phyloP scores from a whole-genome alignment of 2,888 invertebrate genomes.

The Drosophila siamana region DNA sequence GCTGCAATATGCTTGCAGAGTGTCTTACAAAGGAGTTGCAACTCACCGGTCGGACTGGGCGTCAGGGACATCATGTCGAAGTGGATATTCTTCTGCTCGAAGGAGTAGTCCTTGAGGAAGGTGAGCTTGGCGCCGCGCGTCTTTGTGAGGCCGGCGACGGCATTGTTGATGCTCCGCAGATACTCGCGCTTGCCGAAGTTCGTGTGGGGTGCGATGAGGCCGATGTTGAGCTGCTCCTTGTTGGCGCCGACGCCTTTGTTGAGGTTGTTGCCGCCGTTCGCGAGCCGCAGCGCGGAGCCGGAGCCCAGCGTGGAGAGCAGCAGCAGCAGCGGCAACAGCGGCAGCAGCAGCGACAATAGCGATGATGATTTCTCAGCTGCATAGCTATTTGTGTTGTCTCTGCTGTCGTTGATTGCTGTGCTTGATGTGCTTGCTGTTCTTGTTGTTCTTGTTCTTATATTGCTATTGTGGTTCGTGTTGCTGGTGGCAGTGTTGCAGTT shows the following conservation, averaged over 20 bases:
- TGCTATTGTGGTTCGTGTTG: constrained; percentile 58
- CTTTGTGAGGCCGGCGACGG: constrained; percentile 87
- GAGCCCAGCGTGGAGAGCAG: constrained; percentile 37
- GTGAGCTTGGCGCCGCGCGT: constrained; percentile 87
- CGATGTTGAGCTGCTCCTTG: constrained; percentile 85
- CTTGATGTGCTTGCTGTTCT: constrained; percentile 10
- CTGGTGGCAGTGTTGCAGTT: constrained; percentile 48
- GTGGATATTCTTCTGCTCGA: constrained; percentile 88
- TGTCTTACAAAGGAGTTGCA: background rate
- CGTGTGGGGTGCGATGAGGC: constrained; percentile 85
- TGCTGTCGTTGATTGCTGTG: constrained; percentile 8
- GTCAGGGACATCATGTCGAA: constrained; percentile 90
- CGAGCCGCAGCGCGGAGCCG: constrained; percentile 68
- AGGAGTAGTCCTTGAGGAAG: constrained; percentile 88
- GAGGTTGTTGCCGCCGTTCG: constrained; percentile 76
- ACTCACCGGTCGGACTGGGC: constrained; percentile 91
- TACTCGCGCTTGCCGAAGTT: constrained; percentile 88
- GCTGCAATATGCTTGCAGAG: too few relatives aligned
- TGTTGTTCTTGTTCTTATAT: constrained; percentile 37
- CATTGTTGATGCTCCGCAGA: constrained; percentile 88
- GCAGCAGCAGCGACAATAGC: constrained; percentile 3
- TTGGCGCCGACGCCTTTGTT: constrained; percentile 76
- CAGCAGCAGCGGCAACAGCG: constrained; percentile 51
- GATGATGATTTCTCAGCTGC: background rate
- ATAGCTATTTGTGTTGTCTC: constrained; percentile 9